Evolutionary conservation across 2,113 vertebrate genomes (phyloP).

Genomic region (Elaphurus davidianus): DNA sequence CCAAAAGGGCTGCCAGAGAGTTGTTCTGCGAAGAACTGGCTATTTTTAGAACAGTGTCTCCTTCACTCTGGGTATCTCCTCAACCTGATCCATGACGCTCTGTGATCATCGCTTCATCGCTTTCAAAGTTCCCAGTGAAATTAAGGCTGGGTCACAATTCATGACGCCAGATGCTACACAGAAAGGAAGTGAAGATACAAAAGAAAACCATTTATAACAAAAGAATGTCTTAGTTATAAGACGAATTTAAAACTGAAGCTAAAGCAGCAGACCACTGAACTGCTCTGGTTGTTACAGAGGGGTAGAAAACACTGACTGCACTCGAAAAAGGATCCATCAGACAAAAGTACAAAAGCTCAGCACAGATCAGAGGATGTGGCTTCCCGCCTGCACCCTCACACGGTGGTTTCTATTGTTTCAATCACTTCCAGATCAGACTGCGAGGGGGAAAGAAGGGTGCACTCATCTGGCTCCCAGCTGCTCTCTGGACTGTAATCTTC

Average conservation of each 20-base stretch:
- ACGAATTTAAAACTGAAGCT: background rate
- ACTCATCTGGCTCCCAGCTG: constrained; percentile 95
- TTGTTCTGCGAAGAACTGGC: background rate
- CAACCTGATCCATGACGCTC: background rate
- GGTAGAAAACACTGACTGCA: constrained; percentile 71
- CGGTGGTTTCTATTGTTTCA: constrained; percentile 98
- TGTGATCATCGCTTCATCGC: background rate
- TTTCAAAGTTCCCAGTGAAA: constrained; percentile 50
- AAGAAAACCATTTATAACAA: constrained; percentile 50
- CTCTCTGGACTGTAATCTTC: constrained; percentile 94
- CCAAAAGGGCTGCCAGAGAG: background rate
- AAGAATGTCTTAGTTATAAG: constrained; percentile 37
- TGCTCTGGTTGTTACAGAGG: background rate
- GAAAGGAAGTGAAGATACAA: constrained; percentile 63
- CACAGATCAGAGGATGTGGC: background rate
- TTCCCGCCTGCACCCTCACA: constrained; percentile 79
- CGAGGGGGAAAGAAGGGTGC: constrained; percentile 92
- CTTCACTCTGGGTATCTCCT: background rate
- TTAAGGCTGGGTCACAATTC: constrained; percentile 66
- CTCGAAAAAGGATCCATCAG: constrained; percentile 68
- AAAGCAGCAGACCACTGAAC: constrained; percentile 39
- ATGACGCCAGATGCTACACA: constrained; percentile 67
- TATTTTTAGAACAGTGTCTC: background rate
- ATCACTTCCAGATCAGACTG: constrained; percentile 97
- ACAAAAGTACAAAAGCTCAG: constrained; percentile 71